A percentile compares a stretch with the other conserved stretches of the same genome.
Conservation (phyloP, 2,888 invertebrate species). For the Hirtodrosophila confusa region DNA sequence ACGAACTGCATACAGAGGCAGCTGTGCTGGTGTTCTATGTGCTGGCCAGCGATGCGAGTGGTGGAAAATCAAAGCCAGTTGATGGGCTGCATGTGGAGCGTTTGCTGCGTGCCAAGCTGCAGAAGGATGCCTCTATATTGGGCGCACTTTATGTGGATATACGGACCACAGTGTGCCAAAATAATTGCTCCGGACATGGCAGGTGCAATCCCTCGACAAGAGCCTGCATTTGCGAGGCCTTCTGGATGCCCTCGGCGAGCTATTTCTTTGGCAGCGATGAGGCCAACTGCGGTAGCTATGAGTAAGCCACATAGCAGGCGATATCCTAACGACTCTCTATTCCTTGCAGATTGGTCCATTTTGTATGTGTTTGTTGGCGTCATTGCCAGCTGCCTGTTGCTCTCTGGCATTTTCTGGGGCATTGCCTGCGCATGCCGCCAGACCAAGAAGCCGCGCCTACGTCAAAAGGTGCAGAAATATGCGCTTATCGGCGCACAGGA, state of each 20-base stretch:
- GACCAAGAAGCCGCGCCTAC: conserved; percentile 85
- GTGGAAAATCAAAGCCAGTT: conserved; percentile 82
- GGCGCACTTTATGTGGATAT: conserved; percentile 90
- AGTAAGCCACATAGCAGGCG: no score
- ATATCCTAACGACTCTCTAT: neutral
- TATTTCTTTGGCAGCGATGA: conserved; percentile 87
- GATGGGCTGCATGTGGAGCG: conserved; percentile 88
- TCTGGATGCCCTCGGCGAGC: conserved; percentile 97
- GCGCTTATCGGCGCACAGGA: conserved; percentile 89
- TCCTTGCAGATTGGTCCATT: conserved; percentile 93
- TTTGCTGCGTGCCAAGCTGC: conserved; percentile 88
- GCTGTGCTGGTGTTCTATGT: conserved; percentile 89
- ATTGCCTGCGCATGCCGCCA: conserved; percentile 87
- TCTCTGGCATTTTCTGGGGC: conserved; percentile 88
- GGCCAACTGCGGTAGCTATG: conserved; percentile 91
- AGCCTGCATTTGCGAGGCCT: conserved; percentile 95
- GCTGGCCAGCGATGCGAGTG: conserved; percentile 80
- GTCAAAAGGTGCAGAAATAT: conserved; percentile 88
- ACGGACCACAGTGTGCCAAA: conserved; percentile 94
- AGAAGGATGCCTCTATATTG: conserved; percentile 89
- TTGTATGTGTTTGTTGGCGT: conserved; percentile 94
- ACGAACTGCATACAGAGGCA: conserved; percentile 87
- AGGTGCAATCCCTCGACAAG: conserved; percentile 93
- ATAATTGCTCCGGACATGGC: conserved; percentile 96
- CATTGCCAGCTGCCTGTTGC: conserved; percentile 86